A percentile compares a stretch with the other conserved stretches of the same genome.
phyloP scores from a whole-genome alignment of 2,888 invertebrate genomes.

The Heliothis peltigera region DNA sequence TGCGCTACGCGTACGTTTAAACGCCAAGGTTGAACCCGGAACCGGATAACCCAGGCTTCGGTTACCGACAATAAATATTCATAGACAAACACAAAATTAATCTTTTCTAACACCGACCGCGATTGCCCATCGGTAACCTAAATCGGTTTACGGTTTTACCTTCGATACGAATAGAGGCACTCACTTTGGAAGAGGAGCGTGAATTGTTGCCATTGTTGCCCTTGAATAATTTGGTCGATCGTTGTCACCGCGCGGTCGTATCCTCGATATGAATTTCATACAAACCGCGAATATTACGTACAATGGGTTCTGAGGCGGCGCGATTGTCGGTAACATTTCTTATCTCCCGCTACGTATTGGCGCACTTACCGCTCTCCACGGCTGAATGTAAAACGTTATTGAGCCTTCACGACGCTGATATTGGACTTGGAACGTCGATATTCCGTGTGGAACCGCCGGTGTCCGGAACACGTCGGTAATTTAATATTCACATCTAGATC shows the following conservation, averaged over 20 bases:
- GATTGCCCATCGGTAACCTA: slow-evolving; percentile 55
- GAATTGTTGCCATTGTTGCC: slow-evolving; percentile 66
- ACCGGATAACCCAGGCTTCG: slow-evolving; percentile 32
- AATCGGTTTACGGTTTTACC: slow-evolving; percentile 61
- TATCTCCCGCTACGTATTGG: slow-evolving; percentile 78
- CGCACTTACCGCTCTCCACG: slow-evolving; percentile 75
- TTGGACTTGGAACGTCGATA: slow-evolving; percentile 77
- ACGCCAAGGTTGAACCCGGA: slow-evolving; percentile 39
- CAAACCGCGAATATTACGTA: slow-evolving; percentile 71
- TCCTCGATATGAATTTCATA: slow-evolving; percentile 74
- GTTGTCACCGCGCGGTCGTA: slow-evolving; percentile 55
- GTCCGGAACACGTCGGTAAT: slow-evolving; percentile 67
- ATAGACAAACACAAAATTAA: slow-evolving; percentile 62
- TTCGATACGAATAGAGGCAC: slow-evolving; percentile 42
- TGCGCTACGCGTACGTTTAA: slow-evolving; percentile 27
- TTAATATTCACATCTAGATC: slow-evolving; percentile 75
- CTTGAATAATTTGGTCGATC: slow-evolving; percentile 66
- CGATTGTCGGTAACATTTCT: slow-evolving; percentile 80
- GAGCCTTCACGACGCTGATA: slow-evolving; percentile 76
- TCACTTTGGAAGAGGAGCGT: slow-evolving; percentile 57
- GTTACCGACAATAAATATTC: slow-evolving; percentile 59
- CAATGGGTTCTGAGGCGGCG: slow-evolving; percentile 71
- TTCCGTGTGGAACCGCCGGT: slow-evolving; percentile 65
- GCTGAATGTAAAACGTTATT: slow-evolving; percentile 81
- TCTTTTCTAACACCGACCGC: slow-evolving; percentile 57